Base-by-base conservation (phyloP, 2,113 vertebrate species). In the Agelaius phoeniceus region DNA sequence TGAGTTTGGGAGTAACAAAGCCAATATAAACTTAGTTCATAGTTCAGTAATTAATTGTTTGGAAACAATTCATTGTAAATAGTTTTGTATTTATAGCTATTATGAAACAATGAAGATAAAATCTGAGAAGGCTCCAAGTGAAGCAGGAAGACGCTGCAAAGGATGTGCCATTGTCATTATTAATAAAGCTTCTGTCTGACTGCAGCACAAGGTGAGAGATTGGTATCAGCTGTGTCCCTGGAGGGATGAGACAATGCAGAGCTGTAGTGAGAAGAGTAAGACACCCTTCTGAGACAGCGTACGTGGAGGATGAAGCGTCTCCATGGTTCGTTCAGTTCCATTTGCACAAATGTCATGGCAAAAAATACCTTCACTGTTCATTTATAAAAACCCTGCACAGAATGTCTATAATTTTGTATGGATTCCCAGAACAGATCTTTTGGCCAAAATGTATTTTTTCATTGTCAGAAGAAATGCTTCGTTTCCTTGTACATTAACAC, bases 61-160 rank as follows among this genome's bases (percentile, higher is more conserved):
- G 88, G 68, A 94, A 93, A 88, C 58, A 94, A 90, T 92, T 93
- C 51, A 71, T 74, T 86, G 44, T 85, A 96, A 95, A 91, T 93
- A 76, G 33, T 69, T 87, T 61, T 22, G 9, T 96, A 97, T 97
- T 96, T 97, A 96, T 96, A 97, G 94, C 41, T 57, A 48, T 79
- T 54, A 39, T 3, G 30, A 87, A 97, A 97, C 93, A 97, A 97
- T 95, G 84, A 62, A 95, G 95, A 97, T 97, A 95, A 95, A 30
- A 97, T 97, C 94, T 90, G 55, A 94, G 87, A 83, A 97, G 66
- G 75, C 86, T 97, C 94, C 90, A 85, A 95, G 68, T 57, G 74
- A 96, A 95, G 89, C 94, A 96, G 95, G 96, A 97, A 97, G 96
- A 96, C 23, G 0, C 69, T 92, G 91, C 84, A 94, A 79, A 96